phyloP scores from a whole-genome alignment of 2,888 invertebrate genomes.

The Neoitamus cyanurus region DNA sequence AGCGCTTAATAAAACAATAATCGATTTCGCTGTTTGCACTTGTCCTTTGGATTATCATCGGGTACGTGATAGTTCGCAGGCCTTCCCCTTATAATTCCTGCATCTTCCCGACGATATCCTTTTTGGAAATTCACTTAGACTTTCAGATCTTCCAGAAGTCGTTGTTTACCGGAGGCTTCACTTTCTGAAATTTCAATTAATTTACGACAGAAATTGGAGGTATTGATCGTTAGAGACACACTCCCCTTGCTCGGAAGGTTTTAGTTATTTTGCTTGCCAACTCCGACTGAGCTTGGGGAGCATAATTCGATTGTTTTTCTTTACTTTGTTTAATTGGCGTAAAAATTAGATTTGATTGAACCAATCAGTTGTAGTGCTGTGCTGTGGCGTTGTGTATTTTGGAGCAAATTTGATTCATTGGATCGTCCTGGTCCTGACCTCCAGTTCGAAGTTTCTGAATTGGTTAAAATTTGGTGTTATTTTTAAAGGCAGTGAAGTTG shows the following conservation, averaged over 20 bases:
- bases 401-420: not conserved
- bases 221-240: not conserved
- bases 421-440: not conserved
- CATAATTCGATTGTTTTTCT: not conserved
- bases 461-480: not conserved
- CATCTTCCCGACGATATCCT: not conserved
- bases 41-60: not conserved
- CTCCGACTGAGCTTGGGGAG: not conserved
- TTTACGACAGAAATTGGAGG: not conserved
- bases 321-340: not conserved
- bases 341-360: not conserved
- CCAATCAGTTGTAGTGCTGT: not conserved
- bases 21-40: not conserved
- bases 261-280: not conserved
- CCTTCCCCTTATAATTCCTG: not conserved
- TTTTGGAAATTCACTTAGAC: not conserved
- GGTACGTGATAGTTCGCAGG: not conserved
- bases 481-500: not conserved
- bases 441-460: not conserved
- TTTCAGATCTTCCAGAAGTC: not conserved
- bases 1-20: not conserved
- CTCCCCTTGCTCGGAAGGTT: not conserved
- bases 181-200: not conserved
- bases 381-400: not conserved
- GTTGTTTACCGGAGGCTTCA: not conserved